Conservation (phyloP, 1,140 invertebrate genomes). For the Nasonia giraulti region DNA sequence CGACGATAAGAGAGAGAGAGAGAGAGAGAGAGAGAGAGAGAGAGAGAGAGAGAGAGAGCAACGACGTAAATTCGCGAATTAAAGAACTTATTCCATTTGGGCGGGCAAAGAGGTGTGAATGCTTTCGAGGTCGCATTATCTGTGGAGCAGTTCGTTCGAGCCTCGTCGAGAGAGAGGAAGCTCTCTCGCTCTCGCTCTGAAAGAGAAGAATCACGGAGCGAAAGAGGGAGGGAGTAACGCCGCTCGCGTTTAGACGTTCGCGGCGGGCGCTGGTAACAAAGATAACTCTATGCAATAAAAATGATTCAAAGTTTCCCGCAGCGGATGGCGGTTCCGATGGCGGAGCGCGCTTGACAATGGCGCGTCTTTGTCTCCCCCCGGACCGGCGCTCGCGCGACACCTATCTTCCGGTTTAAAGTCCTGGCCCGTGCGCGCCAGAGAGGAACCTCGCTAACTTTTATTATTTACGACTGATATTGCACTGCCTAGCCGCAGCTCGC, state of each 20-base stretch:
- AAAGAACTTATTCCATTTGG: slow-evolving; percentile 76
- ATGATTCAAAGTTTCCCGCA: slow-evolving; percentile 76
- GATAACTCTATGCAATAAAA: slow-evolving; percentile 77
- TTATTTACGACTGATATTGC: slow-evolving; percentile 76
- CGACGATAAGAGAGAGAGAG: slow-evolving; percentile 45
- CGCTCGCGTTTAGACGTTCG: slow-evolving; percentile 72
- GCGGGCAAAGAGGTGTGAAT: slow-evolving; percentile 75
- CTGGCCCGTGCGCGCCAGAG: slow-evolving; percentile 67
- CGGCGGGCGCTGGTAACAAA: slow-evolving; percentile 74
- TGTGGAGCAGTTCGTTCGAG: slow-evolving; percentile 56
- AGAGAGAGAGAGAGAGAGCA: slow-evolving; percentile 43
- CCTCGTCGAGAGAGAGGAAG: slow-evolving; percentile 40
- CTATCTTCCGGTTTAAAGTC: slow-evolving; percentile 76
- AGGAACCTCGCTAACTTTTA: slow-evolving; percentile 75
- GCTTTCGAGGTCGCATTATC: slow-evolving; percentile 74
- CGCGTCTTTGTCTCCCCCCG: slow-evolving; percentile 73
- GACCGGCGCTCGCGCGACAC: slow-evolving; percentile 69
- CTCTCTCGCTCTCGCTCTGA: slow-evolving; percentile 26
- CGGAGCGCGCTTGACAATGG: slow-evolving; percentile 74
- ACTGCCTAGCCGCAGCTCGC: slow-evolving; percentile 54
- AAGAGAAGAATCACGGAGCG: slow-evolving; percentile 54
- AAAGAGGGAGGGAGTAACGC: slow-evolving; percentile 42
- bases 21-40: slow-evolving; percentile 45
- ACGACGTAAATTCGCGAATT: slow-evolving; percentile 73
- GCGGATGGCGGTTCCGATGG: slow-evolving; percentile 75